Evolutionary conservation across 2,113 vertebrate species (phyloP), one percentile per base, ranked within the genome.

Genomic region (Isurus oxyrinchus): DNA sequence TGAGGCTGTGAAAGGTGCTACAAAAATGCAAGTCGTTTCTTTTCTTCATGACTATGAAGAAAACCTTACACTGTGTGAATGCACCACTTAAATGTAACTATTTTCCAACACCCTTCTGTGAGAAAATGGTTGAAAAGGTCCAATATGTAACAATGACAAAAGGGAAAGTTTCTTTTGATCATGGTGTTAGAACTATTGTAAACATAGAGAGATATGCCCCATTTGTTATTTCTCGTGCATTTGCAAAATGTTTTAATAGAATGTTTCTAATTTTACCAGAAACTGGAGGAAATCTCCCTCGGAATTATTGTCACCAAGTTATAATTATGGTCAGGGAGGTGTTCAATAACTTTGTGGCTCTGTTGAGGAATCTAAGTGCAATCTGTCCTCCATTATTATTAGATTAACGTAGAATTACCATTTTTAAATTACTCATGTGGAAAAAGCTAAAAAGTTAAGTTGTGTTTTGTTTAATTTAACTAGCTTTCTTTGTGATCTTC

Each of bases 361-460:
- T 91, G 53, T 11, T 59, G 55, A 94, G 16, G 16, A 16, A 63
- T 63, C 25, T 35, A 91, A 59, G 31, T 57, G 10, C 31, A 59
- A 61, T 61, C 88, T 61, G 1, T 61, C 57, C 90, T 94, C 19
- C 90, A 61, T 94, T 23, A 94, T 40, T 63, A 44, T 40, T 63
- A 40, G 59, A 66, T 94, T 40, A 63, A 61, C 19, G 19, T 63
- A 7, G 57, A 84, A 84, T 21, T 84, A 84, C 16, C 19, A 84
- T 84, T 40, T 40, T 84, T 14, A 44, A 84, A 84, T 84, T 44
- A 40, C 59, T 40, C 23, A 16, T 1, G 31, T 66, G 90, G 35
- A 94, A 63, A 94, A 94, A 94, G 35, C 59, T 94, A 35, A 40
- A n/a, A 66, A 63, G n/a, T 93, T 93, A 91, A 61, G 31, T 63